phyloP scores from a whole-genome alignment of 2,113 vertebrate genomes.

The Scatophagus argus region DNA sequence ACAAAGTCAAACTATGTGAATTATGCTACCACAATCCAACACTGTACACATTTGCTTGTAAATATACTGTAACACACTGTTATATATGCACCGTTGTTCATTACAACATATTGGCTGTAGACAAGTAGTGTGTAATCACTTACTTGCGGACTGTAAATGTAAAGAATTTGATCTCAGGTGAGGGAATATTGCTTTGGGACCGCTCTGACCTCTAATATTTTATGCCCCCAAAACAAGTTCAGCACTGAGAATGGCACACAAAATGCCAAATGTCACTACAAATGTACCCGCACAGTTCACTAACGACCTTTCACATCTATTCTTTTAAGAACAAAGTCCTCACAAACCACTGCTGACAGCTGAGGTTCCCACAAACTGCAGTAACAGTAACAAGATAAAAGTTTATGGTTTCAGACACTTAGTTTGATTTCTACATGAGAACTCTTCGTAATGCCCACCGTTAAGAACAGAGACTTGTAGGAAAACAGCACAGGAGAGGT shows the following conservation, averaged over 20 bases:
- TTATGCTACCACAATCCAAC: neutral
- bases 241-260: constrained; percentile 33
- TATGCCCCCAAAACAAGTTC: constrained; percentile 50
- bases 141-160: constrained; percentile 18
- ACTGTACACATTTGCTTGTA: constrained; percentile 1
- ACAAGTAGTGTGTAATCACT: constrained; percentile 1
- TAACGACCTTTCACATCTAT: constrained; percentile 56
- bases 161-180: constrained; percentile 11
- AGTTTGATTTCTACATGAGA: constrained; percentile 28
- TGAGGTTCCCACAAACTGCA: constrained; percentile 23
- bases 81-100: neutral
- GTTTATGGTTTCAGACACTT: constrained; percentile 24
- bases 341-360: constrained; percentile 28
- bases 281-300: constrained; percentile 24
- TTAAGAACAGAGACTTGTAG: constrained; percentile 46
- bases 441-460: constrained; percentile 63
- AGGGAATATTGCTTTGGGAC: constrained; percentile 62
- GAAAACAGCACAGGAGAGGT: constrained; percentile 57
- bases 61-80: constrained; percentile 13
- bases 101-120: constrained; percentile 14
- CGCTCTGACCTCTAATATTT: constrained; percentile 42
- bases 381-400: constrained; percentile 31
- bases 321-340: constrained; percentile 49
- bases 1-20: constrained; percentile 22
- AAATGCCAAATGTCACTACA: constrained; percentile 63